Base-by-base conservation (phyloP, 2,888 invertebrate species). In the Pristionchus maxplancki region DNA sequence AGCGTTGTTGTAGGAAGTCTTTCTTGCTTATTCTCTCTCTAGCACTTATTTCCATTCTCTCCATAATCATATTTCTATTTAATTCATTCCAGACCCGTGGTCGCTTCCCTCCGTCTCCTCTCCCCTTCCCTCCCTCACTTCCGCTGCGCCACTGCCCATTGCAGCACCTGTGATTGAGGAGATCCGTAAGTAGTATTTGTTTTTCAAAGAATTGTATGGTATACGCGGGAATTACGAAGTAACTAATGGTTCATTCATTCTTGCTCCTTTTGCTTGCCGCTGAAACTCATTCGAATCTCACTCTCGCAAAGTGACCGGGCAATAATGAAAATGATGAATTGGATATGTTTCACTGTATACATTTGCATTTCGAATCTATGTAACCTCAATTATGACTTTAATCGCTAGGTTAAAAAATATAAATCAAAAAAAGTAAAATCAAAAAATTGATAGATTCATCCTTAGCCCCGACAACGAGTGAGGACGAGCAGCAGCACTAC, bases 61-160 rank as follows among this genome's bases (percentile, higher is more conserved):
- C n/a, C 58, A n/a, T n/a, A n/a, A n/a, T n/a, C n/a, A n/a, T n/a
- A n/a, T n/a, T n/a, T n/a, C n/a, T n/a, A n/a, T 58, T 17, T 58
- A 24, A 24, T 58, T n/a, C n/a, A n/a, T n/a, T n/a, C 9, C 44
- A 78, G 78, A 78, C 34, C 78, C 78, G 44, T 78, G 78, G 78
- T 78, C 48, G n/a, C 48, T 78, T 13, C 78, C 78, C 78, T 78
- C 78, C 44, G 78, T 44, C 78, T 78, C 78, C 48, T 78, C 78
- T 15, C 78, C 78, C n/a, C 44, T 78, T n/a, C 78, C 78, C 0
- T 24, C 78, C n/a, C 24, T 78, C n/a, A 0, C n/a, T 28, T 44
- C 78, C 0, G 44, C 78, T 13, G 8, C 48, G 48, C 44, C 44
- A 15, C n/a, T 78, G n/a, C 78, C n/a, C 31, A 24, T 40, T 28